Evolutionary conservation across 2,888 invertebrate genomes (phyloP).

Genomic region (Drosophila robusta): DNA sequence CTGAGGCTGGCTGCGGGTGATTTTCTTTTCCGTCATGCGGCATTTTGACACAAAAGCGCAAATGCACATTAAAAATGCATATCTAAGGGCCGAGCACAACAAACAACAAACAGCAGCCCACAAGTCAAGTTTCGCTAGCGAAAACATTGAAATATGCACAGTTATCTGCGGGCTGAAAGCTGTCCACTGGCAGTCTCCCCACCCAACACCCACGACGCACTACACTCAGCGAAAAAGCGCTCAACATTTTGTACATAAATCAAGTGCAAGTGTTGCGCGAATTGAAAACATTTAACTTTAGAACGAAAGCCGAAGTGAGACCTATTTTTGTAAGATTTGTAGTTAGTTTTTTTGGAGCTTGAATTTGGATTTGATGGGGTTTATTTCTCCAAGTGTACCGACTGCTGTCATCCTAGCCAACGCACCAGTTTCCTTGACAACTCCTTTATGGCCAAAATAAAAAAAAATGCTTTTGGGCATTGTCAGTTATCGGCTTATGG

Average conservation of each 20-base stretch:
- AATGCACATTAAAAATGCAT: slow-evolving; percentile 79
- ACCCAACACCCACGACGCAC: not conserved
- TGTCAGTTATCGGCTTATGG: slow-evolving; percentile 77
- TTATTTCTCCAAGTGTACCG: slow-evolving; percentile 2
- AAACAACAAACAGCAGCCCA: slow-evolving; percentile 38
- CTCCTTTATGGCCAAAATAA: slow-evolving; percentile 66
- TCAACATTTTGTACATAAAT: too few species aligned
- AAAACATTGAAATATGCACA: slow-evolving; percentile 78
- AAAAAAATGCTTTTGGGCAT: slow-evolving; percentile 74
- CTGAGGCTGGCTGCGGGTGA: slow-evolving; percentile 38
- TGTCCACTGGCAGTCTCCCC: slow-evolving; percentile 8
- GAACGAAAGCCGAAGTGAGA: too few species aligned
- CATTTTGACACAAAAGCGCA: slow-evolving; percentile 78
- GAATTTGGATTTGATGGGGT: not conserved
- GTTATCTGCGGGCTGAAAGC: slow-evolving; percentile 59
- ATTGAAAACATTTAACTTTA: not conserved
- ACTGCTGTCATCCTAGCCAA: slow-evolving; percentile 58
- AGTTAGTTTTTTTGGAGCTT: too few species aligned
- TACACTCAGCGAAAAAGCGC: not conserved
- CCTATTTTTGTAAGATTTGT: too few species aligned
- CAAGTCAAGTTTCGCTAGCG: slow-evolving; percentile 73
- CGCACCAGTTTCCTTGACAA: slow-evolving; percentile 76
- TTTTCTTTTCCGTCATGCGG: slow-evolving; percentile 69
- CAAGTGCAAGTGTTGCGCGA: not conserved
- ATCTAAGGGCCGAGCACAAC: slow-evolving; percentile 63